These are phyloP conservation scores for Pteria penguin DNA, from an alignment of 2,888 invertebrate species.

Conservation along the genomic window DNA sequence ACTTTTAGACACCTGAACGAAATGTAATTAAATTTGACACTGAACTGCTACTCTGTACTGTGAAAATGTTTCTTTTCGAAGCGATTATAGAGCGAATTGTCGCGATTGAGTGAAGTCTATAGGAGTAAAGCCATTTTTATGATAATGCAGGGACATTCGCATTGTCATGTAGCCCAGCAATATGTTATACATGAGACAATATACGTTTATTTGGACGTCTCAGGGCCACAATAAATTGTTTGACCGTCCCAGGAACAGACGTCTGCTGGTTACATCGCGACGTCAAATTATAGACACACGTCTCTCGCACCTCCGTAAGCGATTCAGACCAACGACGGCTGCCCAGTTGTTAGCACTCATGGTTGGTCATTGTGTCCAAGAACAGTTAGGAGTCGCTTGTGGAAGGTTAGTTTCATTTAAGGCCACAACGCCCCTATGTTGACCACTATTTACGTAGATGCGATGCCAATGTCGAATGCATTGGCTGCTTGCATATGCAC, in stretches of 20 bases:
- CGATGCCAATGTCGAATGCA: not conserved
- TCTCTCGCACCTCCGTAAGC: not conserved
- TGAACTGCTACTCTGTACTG: not conserved
- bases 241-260: not conserved
- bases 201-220: no score
- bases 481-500: no score
- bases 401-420: not conserved
- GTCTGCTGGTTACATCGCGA: not conserved
- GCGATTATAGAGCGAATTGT: constrained; percentile 1
- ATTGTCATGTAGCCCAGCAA: no score
- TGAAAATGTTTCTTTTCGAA: constrained; percentile 10
- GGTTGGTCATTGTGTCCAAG: not conserved
- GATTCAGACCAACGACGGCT: not conserved
- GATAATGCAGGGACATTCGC: no score
- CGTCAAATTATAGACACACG: not conserved
- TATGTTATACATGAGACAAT: no score
- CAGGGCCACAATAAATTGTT: not conserved
- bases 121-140: no score
- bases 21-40: constrained; percentile 14
- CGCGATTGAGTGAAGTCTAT: no score
- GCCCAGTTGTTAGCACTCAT: not conserved
- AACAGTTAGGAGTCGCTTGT: not conserved
- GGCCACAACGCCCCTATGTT: no score
- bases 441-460: not conserved
- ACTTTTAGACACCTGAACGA: constrained; percentile 16